A percentile compares a stretch with the other conserved stretches of the same genome.
phyloP scores from a whole-genome alignment of 2,797 vertebrate species.

The Hemitrygon akajei region DNA sequence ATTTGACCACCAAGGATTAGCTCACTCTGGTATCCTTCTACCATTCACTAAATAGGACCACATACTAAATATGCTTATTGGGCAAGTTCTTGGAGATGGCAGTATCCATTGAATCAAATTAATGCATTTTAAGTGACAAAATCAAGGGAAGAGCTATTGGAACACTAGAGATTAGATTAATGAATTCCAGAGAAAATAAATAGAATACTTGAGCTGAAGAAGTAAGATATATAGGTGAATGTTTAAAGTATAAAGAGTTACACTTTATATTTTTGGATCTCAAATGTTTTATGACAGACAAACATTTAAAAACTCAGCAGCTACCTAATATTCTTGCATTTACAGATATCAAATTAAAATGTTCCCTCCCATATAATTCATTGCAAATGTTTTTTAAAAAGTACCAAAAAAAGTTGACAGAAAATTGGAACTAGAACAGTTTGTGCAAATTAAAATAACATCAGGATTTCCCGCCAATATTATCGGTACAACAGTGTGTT shows the following conservation, averaged over 20 bases:
- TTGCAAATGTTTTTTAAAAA: not conserved
- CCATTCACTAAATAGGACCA: not conserved
- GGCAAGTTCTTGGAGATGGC: not conserved
- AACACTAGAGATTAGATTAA: not conserved
- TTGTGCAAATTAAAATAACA: not conserved
- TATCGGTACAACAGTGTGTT: not conserved
- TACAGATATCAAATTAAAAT: too few species aligned
- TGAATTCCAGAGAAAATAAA: not conserved
- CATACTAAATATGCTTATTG: not conserved
- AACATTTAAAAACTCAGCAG: too few species aligned
- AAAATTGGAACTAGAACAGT: not conserved
- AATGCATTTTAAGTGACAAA: not conserved
- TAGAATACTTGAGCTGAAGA: not conserved
- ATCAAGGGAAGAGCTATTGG: too few species aligned
- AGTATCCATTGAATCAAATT: not conserved
- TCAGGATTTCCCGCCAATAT: not conserved
- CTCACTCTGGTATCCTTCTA: not conserved
- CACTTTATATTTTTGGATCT: too few species aligned
- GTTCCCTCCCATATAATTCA: not conserved
- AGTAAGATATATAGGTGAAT: not conserved
- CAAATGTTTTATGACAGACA: too few species aligned
- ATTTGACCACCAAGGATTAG: not conserved
- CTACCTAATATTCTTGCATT: too few species aligned
- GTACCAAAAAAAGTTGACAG: not conserved
- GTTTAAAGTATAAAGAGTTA: not conserved